phyloP scores from a whole-genome alignment of 1,140 invertebrate genomes.

The Drosophila sucinea region DNA sequence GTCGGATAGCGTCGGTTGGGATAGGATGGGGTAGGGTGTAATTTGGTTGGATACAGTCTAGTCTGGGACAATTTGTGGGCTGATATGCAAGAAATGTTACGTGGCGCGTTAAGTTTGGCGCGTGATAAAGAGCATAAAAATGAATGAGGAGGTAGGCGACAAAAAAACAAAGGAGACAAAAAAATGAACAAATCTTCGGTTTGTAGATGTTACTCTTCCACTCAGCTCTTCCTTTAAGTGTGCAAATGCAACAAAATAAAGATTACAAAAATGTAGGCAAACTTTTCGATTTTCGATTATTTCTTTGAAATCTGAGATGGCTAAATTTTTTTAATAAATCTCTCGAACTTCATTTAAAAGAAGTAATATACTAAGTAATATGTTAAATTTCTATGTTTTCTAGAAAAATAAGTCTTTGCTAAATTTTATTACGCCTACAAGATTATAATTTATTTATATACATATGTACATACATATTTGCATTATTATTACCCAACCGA shows the following conservation, averaged over 20 bases:
- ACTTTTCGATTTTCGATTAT: no score
- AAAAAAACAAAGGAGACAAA: no score
- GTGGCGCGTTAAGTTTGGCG: slow-evolving; percentile 55
- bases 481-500: no score
- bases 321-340: no score
- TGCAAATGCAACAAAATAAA: slow-evolving; percentile 29
- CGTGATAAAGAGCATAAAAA: slow-evolving; percentile 67
- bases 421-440: no score
- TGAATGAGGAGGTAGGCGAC: slow-evolving; percentile 6
- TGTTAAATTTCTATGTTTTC: no score
- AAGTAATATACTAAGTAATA: no score
- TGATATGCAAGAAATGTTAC: slow-evolving; percentile 20
- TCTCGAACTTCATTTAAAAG: no score
- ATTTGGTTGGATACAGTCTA: background rate
- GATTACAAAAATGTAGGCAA: slow-evolving; percentile 26
- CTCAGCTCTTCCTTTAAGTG: slow-evolving; percentile 35
- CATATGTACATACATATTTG: no score
- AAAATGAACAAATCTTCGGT: slow-evolving; percentile 40
- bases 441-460: no score
- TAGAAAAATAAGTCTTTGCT: no score
- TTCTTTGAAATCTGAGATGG: slow-evolving; percentile 34
- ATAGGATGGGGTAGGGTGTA: slow-evolving; percentile 27
- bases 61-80: slow-evolving; percentile 11
- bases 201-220: slow-evolving; percentile 35
- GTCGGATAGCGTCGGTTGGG: slow-evolving; percentile 24